Evolutionary conservation across 2,888 invertebrate genomes (phyloP), one percentile per base, ranked within the genome.

Genomic region (Apeira syringaria): DNA sequence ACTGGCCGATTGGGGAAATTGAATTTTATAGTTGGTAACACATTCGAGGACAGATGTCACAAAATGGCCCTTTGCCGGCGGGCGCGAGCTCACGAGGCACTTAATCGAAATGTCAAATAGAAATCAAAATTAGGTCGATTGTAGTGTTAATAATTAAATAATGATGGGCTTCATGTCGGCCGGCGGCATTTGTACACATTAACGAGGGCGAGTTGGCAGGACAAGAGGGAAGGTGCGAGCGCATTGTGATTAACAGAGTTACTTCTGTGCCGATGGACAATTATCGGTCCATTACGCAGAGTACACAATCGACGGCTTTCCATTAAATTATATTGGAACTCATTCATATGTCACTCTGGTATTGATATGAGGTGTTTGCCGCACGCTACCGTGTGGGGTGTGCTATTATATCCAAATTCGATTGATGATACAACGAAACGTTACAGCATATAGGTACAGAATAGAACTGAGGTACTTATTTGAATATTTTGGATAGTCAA

Each of bases 91-190:
- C 72, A 74, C 69, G 71, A 68, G 73, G 66, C 67, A 71, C 72
- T 76, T 82, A 84, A 87, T 85, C 80, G 79, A 86, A 89, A 85
- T 83, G 84, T 88, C 85, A 88, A 88, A 89, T 86, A 82, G 79
- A 86, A 88, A 88, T 88, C 86, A 88, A 86, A 89, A 88, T 88
- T 88, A 81, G 88, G 87, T 88, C 84, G 88, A 84, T 83, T 86
- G 88, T 84, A 82, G 74, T 84, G 86, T 89, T 85, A 88, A 88
- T 89, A 87, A 88, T 89, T 87, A 81, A 88, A 87, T 89, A 85
- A 89, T 80, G 80, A 74, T 55, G 65, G 74, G 66, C 65, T 73
- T 59, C 62, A 58, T 67, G 68, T 59, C 64, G 62, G 63, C 55
- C 50, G 66, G 52, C 59, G 61, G 69, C 73, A 72, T 75, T 74